phyloP scores from a whole-genome alignment of 2,888 invertebrate species.

The Sinopyrophorus schimmeli region DNA sequence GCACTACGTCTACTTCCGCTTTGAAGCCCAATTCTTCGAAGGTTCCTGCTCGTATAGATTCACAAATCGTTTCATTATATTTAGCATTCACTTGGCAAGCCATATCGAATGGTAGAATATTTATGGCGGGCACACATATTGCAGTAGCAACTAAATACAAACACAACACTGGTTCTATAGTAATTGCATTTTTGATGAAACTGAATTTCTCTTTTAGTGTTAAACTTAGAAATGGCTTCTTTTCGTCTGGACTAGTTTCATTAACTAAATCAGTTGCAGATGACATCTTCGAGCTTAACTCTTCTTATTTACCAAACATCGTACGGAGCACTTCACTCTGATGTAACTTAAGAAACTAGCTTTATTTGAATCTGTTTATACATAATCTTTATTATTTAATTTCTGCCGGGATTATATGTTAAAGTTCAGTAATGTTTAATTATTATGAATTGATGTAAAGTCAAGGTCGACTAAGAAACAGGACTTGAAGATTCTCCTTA shows the following conservation, averaged over 20 bases:
- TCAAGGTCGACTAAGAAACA: too few relatives aligned
- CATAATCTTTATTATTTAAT: too few relatives aligned
- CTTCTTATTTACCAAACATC: too few relatives aligned
- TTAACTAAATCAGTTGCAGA: constrained; percentile 2
- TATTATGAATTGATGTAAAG: too few relatives aligned
- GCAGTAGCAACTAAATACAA: constrained; percentile 6
- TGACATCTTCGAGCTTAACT: constrained; percentile 40
- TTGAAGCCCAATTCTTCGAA: constrained; percentile 4
- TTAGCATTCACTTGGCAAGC: constrained; percentile 60
- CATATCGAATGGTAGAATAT: constrained; percentile 61
- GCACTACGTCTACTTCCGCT: too few relatives aligned
- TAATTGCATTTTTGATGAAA: constrained; percentile 44
- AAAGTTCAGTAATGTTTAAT: too few relatives aligned
- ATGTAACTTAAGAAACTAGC: too few relatives aligned
- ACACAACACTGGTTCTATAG: constrained; percentile 45
- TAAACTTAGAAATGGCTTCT: constrained; percentile 30
- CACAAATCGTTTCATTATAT: constrained; percentile 58
- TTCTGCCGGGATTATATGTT: too few relatives aligned
- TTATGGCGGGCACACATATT: constrained; percentile 48
- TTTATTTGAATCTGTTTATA: too few relatives aligned
- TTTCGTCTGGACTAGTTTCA: constrained; percentile 1
- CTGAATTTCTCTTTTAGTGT: constrained; percentile 31
- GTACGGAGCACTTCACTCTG: too few relatives aligned
- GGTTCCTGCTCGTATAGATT: constrained; percentile 46
- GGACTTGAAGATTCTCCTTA: too few relatives aligned